Evolutionary conservation across 1,140 invertebrate genomes (phyloP).

Genomic region (Microplitis mediator): DNA sequence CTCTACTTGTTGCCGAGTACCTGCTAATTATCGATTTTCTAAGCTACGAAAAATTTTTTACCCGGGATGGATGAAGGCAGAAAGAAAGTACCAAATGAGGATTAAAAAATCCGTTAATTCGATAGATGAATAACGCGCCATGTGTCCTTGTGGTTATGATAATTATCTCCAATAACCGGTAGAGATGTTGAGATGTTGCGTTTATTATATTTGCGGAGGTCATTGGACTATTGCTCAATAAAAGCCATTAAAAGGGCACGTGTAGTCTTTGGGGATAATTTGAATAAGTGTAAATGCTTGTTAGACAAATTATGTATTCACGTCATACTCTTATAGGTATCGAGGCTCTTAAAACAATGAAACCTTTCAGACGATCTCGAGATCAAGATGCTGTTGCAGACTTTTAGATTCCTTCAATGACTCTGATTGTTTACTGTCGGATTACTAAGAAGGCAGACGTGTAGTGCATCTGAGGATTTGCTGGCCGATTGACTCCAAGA

Average conservation of each 20-base stretch:
- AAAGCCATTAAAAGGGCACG: slow-evolving; percentile 14
- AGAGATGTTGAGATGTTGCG: background rate
- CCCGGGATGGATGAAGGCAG: too few species aligned
- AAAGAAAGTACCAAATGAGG: too few species aligned
- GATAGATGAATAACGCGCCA: background rate
- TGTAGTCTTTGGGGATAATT: background rate
- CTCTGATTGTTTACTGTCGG: too few species aligned
- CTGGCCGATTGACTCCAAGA: background rate
- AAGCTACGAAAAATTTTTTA: too few species aligned
- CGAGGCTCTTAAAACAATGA: background rate
- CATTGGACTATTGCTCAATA: slow-evolving; percentile 25
- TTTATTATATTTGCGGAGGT: slow-evolving; percentile 11
- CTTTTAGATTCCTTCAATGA: too few species aligned
- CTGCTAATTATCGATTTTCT: background rate
- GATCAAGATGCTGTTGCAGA: too few species aligned
- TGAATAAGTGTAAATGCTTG: too few species aligned
- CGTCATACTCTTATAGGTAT: background rate
- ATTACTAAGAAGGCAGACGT: too few species aligned
- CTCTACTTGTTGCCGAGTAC: too few species aligned
- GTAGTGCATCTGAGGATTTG: background rate
- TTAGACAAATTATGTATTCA: too few species aligned
- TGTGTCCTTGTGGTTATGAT: slow-evolving; percentile 8
- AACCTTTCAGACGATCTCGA: too few species aligned
- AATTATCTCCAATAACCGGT: slow-evolving; percentile 12
- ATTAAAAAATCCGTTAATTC: background rate